Evolutionary conservation across 2,888 invertebrate species (phyloP).

Genomic region (Odontomyia ornata): DNA sequence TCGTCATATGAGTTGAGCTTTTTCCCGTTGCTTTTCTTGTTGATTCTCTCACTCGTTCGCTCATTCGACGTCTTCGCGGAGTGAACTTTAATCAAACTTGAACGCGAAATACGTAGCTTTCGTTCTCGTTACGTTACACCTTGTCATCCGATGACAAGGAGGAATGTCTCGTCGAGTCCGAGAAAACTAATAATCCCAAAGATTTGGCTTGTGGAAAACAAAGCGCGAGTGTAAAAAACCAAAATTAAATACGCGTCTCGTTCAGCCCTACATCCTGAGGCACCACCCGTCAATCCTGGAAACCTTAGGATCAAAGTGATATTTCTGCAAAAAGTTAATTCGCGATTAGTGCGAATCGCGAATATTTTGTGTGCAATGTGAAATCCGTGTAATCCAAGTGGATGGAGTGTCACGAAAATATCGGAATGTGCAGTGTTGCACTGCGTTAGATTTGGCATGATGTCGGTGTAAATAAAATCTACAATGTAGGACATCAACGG

Average conservation of each 20-base stretch:
- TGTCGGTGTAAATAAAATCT: background rate
- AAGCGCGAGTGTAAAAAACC: background rate
- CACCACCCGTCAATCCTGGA: background rate
- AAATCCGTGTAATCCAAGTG: background rate
- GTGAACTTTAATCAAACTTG: background rate
- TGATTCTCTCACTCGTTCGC: constrained; percentile 2
- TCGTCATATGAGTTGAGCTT: constrained; percentile 24
- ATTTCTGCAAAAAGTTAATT: background rate
- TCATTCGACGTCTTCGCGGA: background rate
- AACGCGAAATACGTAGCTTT: background rate
- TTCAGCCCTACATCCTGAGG: background rate
- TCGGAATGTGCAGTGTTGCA: background rate
- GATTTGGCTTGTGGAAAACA: background rate
- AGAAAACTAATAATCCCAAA: constrained; percentile 18
- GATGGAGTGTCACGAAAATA: background rate
- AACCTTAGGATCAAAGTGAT: background rate
- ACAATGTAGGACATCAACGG: background rate
- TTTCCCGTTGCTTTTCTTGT: background rate
- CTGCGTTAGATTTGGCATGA: background rate
- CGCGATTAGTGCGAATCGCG: background rate
- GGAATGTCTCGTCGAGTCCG: constrained; percentile 27
- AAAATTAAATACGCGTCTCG: constrained; percentile 8
- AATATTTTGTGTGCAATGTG: background rate
- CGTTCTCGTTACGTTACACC: constrained; percentile 1
- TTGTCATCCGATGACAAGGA: constrained; percentile 30